Base-by-base conservation (phyloP, 2,888 invertebrate species). In the Malacosoma neustria region DNA sequence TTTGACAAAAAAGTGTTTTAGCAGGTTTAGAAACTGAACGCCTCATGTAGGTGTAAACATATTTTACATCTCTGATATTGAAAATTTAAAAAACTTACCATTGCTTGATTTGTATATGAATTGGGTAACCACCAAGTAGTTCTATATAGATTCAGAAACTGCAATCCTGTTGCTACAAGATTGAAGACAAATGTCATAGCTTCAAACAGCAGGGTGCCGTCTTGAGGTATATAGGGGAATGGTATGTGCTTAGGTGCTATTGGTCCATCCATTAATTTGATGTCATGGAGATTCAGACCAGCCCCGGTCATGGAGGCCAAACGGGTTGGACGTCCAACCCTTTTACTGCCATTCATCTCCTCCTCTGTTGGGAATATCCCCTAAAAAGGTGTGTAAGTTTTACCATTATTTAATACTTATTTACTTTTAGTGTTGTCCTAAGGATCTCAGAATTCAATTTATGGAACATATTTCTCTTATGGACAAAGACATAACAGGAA, bases 111-210 rank as follows among this genome's bases (percentile, higher is more conserved):
- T 41, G 93, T 94, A 65, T 95, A 92, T 0, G 97, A 96, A 65
- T 98, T 92, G 1, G 97, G 96, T 36, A 98, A 74, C 99, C 99
- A 99, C 97, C 98, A 99, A 9, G 96, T 93, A 2, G 97, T 97
- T 51, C 96, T 91, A 66, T 99, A 99, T 29, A 99, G 88, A 81
- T 99, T 97, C 31, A 99, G 87, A 66, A 97, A 96, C 79, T 99
- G 99, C 38, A 98, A 87, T 37, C 91, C 92, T 13, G 95, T 91
- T 0, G 93, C 92, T 32, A 93, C 88, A 14, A 93, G 72, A 0
- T 93, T 92, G 65, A 95, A 95, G 7, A 92, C 74, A 68, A 97
- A 93, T 66, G 96, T 92, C 60, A 97, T 89, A 2, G 91, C 80
- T 75, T 98, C 98, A 81, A 97, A 98, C 36, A 92, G 84, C 34